These are phyloP conservation scores for Diogma glabrata DNA, from an alignment of 2,888 invertebrate species.

Conservation along the genomic window DNA sequence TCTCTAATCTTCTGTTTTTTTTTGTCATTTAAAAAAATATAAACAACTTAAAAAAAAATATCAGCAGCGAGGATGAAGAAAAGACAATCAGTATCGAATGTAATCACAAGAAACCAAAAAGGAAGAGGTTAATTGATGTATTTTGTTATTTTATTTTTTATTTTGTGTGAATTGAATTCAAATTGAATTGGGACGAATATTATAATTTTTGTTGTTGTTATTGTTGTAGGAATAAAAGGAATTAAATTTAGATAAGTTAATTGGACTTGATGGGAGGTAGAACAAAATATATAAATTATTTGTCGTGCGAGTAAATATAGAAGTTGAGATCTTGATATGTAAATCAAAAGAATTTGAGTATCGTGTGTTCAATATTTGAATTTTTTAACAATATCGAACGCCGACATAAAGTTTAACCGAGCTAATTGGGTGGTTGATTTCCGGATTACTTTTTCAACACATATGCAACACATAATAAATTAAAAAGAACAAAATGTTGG, in stretches of 20 bases:
- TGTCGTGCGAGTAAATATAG: too few relatives aligned
- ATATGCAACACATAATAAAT: too few relatives aligned
- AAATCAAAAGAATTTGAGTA: too few relatives aligned
- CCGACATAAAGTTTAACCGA: too few relatives aligned
- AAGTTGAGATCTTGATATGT: too few relatives aligned
- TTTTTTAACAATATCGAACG: too few relatives aligned
- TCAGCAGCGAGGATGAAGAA: not conserved
- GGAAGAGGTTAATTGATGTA: conserved; percentile 8
- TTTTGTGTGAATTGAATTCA: too few relatives aligned
- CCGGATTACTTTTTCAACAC: too few relatives aligned
- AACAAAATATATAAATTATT: too few relatives aligned
- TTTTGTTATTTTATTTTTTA: conserved; percentile 1
- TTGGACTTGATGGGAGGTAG: conserved; percentile 8
- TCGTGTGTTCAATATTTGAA: too few relatives aligned
- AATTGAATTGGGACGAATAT: conserved; percentile 4
- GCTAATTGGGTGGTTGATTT: too few relatives aligned
- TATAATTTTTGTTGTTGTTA: not conserved
- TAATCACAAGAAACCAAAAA: conserved; percentile 1
- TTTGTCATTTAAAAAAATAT: not conserved
- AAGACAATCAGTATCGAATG: not conserved
- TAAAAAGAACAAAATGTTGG: too few relatives aligned
- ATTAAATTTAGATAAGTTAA: conserved; percentile 5
- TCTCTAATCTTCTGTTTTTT: not conserved
- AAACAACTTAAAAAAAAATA: not conserved
- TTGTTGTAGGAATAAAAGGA: not conserved